Percentiles rank a stretch among this genome's conserved stretches.
Conservation (phyloP, 2,113 vertebrate genomes). For the Chlorodrepanis virens region DNA sequence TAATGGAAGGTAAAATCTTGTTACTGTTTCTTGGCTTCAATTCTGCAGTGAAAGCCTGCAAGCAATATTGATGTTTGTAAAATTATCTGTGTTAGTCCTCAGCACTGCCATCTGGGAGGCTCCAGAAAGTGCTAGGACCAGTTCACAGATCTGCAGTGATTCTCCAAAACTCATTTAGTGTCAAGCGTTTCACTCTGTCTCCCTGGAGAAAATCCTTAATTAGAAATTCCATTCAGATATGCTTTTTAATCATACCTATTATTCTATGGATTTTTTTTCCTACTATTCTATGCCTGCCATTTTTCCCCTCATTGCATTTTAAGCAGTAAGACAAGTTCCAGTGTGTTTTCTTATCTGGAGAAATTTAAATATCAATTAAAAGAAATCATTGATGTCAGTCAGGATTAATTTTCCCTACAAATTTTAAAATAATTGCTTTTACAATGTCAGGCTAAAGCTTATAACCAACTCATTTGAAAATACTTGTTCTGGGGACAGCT, state of each 20-base stretch:
- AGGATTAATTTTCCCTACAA: background rate
- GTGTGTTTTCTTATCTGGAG: background rate
- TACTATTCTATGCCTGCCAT: background rate
- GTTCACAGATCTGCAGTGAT: background rate
- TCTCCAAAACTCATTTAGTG: background rate
- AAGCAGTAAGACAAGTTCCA: background rate
- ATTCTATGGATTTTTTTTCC: background rate
- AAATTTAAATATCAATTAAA: conserved; percentile 15
- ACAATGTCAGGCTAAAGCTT: background rate
- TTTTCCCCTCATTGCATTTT: background rate
- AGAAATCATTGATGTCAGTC: background rate
- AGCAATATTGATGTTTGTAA: background rate
- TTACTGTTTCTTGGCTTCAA: background rate
- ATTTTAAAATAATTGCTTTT: background rate
- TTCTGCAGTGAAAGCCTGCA: background rate
- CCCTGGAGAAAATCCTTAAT: conserved; percentile 20
- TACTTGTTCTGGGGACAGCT: background rate
- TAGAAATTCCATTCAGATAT: conserved; percentile 8
- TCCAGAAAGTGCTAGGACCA: background rate
- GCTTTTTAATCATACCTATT: conserved; percentile 27
- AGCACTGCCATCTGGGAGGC: background rate
- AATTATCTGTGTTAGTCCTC: background rate
- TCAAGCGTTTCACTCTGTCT: background rate
- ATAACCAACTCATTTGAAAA: background rate
- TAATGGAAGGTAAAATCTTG: background rate